A percentile compares a stretch with the other conserved stretches of the same genome.
phyloP scores from a whole-genome alignment of 2,888 invertebrate species.

The Trichogramma dendrolimi region DNA sequence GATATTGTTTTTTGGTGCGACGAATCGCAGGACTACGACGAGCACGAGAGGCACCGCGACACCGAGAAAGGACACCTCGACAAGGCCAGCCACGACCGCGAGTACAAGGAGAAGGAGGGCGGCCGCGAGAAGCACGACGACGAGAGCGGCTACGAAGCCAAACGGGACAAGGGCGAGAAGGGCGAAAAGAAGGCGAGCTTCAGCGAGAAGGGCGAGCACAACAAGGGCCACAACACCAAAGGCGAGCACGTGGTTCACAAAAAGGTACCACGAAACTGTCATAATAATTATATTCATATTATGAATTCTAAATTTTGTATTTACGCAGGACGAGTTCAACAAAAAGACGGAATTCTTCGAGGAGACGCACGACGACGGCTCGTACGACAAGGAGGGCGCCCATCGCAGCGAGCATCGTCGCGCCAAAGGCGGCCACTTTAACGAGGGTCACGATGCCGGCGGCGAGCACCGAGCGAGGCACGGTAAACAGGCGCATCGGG shows the following conservation, averaged over 20 bases:
- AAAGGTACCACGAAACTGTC: conserved; percentile 39
- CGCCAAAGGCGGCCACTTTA: conserved; percentile 59
- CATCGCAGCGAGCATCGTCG: conserved; percentile 56
- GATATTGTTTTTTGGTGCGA: background rate
- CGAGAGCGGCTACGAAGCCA: conserved; percentile 63
- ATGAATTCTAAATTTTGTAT: conserved; percentile 27
- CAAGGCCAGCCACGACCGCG: conserved; percentile 63
- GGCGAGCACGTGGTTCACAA: conserved; percentile 54
- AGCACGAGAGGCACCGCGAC: conserved; percentile 46
- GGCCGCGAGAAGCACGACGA: conserved; percentile 62
- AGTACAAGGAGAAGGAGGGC: conserved; percentile 65
- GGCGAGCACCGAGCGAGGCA: conserved; percentile 55
- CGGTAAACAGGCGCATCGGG: conserved; percentile 58
- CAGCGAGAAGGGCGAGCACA: conserved; percentile 49
- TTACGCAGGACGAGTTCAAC: conserved; percentile 64
- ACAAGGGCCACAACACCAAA: conserved; percentile 53
- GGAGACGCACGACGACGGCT: conserved; percentile 66
- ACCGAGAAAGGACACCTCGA: conserved; percentile 63
- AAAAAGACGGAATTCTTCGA: conserved; percentile 74
- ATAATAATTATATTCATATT: background rate
- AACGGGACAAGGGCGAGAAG: conserved; percentile 64
- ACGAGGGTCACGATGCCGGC: conserved; percentile 56
- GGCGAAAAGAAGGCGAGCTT: conserved; percentile 50
- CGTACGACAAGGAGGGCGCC: conserved; percentile 64
- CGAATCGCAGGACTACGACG: conserved; percentile 36